phyloP scores from a whole-genome alignment of 2,888 invertebrate species.

The Lissocephala sabroskyi region DNA sequence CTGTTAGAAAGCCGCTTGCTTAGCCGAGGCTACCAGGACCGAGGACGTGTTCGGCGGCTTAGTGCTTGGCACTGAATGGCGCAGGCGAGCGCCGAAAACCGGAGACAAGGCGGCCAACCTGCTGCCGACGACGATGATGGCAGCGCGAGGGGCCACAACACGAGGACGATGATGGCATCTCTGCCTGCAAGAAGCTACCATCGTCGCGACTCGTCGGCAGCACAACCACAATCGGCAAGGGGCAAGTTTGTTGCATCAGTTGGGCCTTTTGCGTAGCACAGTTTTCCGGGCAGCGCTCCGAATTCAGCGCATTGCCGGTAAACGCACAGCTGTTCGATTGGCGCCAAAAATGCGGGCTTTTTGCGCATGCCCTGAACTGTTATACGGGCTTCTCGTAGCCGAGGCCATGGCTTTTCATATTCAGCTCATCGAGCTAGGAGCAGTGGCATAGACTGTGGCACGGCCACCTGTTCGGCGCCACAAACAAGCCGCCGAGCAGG shows the following conservation, averaged over 20 bases:
- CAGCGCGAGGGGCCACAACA: constrained; percentile 19
- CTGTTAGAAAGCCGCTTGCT: too few species aligned
- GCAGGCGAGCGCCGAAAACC: constrained; percentile 27
- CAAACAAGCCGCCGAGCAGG: too few species aligned
- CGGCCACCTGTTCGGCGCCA: too few species aligned
- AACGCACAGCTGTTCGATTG: constrained; percentile 46
- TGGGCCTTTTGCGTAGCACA: constrained; percentile 26
- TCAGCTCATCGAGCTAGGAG: constrained; percentile 1
- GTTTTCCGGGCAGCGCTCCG: constrained; percentile 33
- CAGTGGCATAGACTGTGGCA: not conserved
- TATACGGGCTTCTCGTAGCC: constrained; percentile 17
- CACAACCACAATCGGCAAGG: constrained; percentile 10
- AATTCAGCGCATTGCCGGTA: constrained; percentile 20
- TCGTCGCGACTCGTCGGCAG: constrained; percentile 21
- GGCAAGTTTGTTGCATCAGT: constrained; percentile 28
- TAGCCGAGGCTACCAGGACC: not conserved
- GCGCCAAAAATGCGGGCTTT: constrained; percentile 52
- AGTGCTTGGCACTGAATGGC: constrained; percentile 47
- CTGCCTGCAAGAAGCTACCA: constrained; percentile 51
- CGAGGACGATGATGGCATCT: constrained; percentile 56
- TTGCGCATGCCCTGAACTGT: constrained; percentile 42
- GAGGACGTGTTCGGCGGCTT: constrained; percentile 47
- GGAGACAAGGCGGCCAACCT: not conserved
- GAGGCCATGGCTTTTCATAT: not conserved
- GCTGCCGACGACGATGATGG: constrained; percentile 20